These are phyloP conservation scores for Erythrocercus mccallii DNA, from an alignment of 2,113 vertebrate genomes.

Conservation along the genomic window DNA sequence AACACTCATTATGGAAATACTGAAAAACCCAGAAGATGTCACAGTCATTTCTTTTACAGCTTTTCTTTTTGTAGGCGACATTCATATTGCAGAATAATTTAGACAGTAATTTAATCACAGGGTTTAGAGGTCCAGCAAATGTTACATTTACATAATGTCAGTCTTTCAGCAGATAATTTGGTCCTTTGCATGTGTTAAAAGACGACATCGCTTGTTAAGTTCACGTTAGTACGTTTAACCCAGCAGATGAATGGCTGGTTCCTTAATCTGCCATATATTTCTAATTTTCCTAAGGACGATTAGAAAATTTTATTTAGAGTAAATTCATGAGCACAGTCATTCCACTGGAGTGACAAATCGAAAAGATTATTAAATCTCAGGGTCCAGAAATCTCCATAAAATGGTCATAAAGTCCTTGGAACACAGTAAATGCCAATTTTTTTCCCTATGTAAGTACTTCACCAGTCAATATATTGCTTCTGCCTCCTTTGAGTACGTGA, in stretches of 20 bases:
- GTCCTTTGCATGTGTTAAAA: slow-evolving; percentile 64
- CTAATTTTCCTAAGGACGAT: slow-evolving; percentile 45
- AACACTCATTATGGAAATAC: slow-evolving; percentile 29
- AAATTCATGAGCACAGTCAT: not conserved
- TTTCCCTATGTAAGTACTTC: not conserved
- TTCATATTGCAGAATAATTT: slow-evolving; percentile 62
- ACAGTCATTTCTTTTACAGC: slow-evolving; percentile 30
- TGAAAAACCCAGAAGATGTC: slow-evolving; percentile 38
- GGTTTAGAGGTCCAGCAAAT: slow-evolving; percentile 70
- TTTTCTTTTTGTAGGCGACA: slow-evolving; percentile 32
- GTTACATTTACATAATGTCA: slow-evolving; percentile 71
- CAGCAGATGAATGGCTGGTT: slow-evolving; percentile 40
- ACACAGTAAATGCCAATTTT: not conserved
- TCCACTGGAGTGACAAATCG: not conserved
- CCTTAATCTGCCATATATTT: slow-evolving; percentile 43
- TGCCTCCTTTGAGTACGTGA: not conserved
- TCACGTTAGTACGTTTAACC: slow-evolving; percentile 41
- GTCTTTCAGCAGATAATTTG: slow-evolving; percentile 66
- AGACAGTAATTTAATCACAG: slow-evolving; percentile 67
- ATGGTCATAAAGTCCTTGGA: not conserved
- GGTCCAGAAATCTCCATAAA: not conserved
- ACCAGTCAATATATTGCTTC: not conserved
- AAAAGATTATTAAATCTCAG: not conserved
- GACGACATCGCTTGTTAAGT: slow-evolving; percentile 54
- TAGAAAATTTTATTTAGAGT: slow-evolving; percentile 39